These are phyloP conservation scores for Plectus sambesii DNA, from an alignment of 1,140 invertebrate species.

Conservation along the genomic window DNA sequence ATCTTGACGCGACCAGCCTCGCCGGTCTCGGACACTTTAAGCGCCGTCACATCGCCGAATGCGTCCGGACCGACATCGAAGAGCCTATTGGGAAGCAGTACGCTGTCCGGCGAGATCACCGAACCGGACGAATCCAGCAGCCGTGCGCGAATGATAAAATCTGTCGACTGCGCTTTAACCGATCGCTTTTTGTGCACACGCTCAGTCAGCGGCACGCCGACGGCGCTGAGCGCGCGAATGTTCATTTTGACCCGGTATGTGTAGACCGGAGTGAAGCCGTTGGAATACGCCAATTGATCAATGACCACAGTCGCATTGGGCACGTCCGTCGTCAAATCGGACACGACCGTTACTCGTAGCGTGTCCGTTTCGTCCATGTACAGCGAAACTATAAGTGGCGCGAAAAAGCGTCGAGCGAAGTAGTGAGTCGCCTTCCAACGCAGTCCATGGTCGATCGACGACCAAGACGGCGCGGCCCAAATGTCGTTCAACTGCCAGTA, in stretches of 20 bases:
- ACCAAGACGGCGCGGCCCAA: constrained; percentile 94
- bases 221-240: background rate
- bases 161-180: background rate
- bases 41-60: no score
- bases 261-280: constrained; percentile 27
- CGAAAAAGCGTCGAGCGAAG: constrained; percentile 35
- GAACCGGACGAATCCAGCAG: constrained; percentile 3
- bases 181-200: background rate
- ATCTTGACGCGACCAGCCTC: no score
- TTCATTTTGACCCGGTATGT: constrained; percentile 10
- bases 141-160: constrained; percentile 11
- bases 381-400: constrained; percentile 31
- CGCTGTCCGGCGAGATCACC: constrained; percentile 9
- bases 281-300: constrained; percentile 10
- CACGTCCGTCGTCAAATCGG: constrained; percentile 16
- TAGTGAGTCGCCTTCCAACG: constrained; percentile 42
- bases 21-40: no score
- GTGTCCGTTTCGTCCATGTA: constrained; percentile 24
- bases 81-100: constrained; percentile 9
- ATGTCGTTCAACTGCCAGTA: constrained; percentile 99
- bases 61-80: no score
- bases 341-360: constrained; percentile 27
- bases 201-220: constrained; percentile 1
- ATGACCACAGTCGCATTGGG: constrained; percentile 19
- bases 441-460: constrained; percentile 58